phyloP scores from a whole-genome alignment of 2,888 invertebrate species.

The Pediacus dermestoides region DNA sequence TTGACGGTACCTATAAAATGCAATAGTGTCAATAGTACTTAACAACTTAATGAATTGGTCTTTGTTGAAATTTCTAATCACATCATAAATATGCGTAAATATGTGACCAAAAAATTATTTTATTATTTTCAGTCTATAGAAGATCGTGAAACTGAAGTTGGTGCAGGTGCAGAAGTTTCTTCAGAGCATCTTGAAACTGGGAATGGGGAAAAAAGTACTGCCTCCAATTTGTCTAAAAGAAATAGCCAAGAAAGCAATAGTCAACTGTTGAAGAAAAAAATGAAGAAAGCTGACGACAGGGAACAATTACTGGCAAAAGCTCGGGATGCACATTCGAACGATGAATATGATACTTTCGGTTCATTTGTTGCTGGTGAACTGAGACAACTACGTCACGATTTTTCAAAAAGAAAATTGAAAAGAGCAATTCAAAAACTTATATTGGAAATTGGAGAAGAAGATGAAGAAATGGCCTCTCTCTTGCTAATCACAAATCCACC shows the following conservation, averaged over 20 bases:
- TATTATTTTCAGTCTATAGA: constrained; percentile 6
- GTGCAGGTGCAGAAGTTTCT: constrained; percentile 8
- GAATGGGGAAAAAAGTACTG: constrained; percentile 9
- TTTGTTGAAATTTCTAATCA: constrained; percentile 4
- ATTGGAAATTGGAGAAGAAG: constrained; percentile 11
- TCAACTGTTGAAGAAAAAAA: constrained; percentile 3
- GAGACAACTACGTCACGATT: constrained; percentile 1
- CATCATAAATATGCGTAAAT: background rate
- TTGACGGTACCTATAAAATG: constrained; percentile 9
- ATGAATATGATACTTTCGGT: too few relatives aligned
- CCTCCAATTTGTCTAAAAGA: constrained; percentile 7
- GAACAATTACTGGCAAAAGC: too few relatives aligned
- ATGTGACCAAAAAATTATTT: constrained; percentile 3
- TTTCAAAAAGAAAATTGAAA: constrained; percentile 8
- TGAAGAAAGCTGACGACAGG: too few relatives aligned
- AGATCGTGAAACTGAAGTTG: too few relatives aligned
- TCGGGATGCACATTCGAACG: too few relatives aligned
- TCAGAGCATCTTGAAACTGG: constrained; percentile 11
- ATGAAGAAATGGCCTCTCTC: constrained; percentile 12
- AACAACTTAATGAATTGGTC: constrained; percentile 2
- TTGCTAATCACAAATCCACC: constrained; percentile 13
- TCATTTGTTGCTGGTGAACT: constrained; percentile 7
- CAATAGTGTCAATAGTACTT: constrained; percentile 5
- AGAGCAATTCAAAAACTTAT: constrained; percentile 12
- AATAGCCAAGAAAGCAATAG: constrained; percentile 9